Evolutionary conservation across 2,888 invertebrate genomes (phyloP), one percentile per base, ranked within the genome.

Genomic region (Sphaerophoria rueppellii): DNA sequence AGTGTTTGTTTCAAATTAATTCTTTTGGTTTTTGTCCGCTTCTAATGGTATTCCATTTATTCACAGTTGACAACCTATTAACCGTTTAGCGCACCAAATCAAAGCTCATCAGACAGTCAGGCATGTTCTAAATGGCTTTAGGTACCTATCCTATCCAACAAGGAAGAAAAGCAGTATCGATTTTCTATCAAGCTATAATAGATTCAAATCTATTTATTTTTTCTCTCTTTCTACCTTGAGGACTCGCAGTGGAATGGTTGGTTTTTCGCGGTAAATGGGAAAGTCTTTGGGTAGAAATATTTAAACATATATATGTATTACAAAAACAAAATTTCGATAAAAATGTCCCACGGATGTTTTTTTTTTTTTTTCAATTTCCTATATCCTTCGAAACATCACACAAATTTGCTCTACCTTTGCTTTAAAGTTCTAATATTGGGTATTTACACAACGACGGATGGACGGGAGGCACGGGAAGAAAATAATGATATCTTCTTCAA

Each of bases 151-250:
- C 24, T 24, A 24, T 24, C 61, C 54, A 43, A 65, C 65, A 72
- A 54, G 54, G 67, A 67, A 65, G 52, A 24, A 24, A 67, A 60
- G n/a, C 37, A 7, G 12, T 78, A 72, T 78, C 54, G 78, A 78
- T 78, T 72, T 72, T 72, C 43, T 78, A 60, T 78, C 72, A 78
- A 72, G 58, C 40, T 52, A 65, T 78, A 65, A 72, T 52, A 72
- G 72, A 78, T 72, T 52, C 35, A 11, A 78, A 72, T 78, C 57
- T 78, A 58, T 67, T 52, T 67, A 67, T 40, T 12, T 67, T 63
- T 37, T 55, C 37, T 65, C 54, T 43, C 14, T 43, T 32, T 16
- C 4, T 52, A 1, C 14, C 14, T 34, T 9, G 14, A 46, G 34
- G 9, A 2, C 34, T 35, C 24, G 14, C 40, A 6, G 34, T 57